Evolutionary conservation across 2,113 vertebrate genomes (phyloP).

Genomic region (Melozone crissalis): DNA sequence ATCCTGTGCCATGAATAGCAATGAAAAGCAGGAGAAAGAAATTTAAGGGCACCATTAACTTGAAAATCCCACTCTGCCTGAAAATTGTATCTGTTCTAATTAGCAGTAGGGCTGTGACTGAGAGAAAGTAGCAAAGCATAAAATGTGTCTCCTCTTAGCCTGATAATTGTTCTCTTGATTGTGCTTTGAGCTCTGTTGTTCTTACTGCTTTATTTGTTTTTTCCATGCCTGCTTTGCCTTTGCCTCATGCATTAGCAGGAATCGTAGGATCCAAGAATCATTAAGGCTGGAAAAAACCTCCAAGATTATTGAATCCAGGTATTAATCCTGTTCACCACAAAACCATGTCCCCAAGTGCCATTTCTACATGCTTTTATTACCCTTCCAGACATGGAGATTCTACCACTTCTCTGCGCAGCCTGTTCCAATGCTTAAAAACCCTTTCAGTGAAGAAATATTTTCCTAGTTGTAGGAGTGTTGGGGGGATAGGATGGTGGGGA

Average conservation of each 20-base stretch:
- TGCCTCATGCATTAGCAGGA: rapidly evolving
- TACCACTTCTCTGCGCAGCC: not conserved
- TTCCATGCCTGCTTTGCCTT: not conserved
- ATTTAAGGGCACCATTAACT: not conserved
- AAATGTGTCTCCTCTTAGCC: not conserved
- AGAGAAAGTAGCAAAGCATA: not conserved
- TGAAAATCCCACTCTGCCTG: constrained; percentile 21
- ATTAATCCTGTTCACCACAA: not conserved
- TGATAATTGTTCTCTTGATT: constrained; percentile 22
- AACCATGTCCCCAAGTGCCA: rapidly evolving
- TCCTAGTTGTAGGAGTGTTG: too few relatives aligned
- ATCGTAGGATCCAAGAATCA: not conserved
- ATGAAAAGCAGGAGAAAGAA: not conserved
- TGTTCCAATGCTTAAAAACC: not conserved
- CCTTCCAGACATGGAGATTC: not conserved
- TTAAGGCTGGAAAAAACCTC: not conserved
- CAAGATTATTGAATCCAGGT: not conserved
- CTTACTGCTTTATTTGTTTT: not conserved
- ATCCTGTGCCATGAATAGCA: not conserved
- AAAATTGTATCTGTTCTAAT: constrained; percentile 26
- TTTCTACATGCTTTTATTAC: not conserved
- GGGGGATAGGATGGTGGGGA: too few relatives aligned
- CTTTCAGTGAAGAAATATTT: not conserved
- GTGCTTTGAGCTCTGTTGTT: constrained; percentile 16
- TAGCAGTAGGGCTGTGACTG: not conserved